Evolutionary conservation across 2,113 vertebrate species (phyloP).

Genomic region (Cottus gobio): DNA sequence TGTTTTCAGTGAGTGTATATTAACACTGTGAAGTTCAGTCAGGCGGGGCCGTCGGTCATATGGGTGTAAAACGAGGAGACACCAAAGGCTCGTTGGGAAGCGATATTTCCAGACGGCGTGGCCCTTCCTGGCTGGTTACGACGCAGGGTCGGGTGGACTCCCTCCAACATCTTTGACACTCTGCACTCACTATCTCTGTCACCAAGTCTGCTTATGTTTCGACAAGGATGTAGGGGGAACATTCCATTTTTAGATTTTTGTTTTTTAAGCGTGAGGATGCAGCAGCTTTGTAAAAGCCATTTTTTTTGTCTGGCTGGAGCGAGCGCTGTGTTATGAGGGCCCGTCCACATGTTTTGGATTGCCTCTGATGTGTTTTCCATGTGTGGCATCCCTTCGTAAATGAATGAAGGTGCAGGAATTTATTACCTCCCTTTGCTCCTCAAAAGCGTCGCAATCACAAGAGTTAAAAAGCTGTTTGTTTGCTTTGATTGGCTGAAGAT

Average conservation of each 20-base stretch:
- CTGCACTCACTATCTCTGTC: constrained; percentile 69
- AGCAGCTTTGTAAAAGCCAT: constrained; percentile 22
- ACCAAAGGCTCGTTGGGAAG: constrained; percentile 60
- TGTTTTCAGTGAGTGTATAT: constrained; percentile 59
- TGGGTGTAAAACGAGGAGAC: constrained; percentile 75
- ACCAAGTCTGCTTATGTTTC: constrained; percentile 60
- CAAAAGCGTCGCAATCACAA: constrained; percentile 4
- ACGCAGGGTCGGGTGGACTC: constrained; percentile 47
- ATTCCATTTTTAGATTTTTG: constrained; percentile 33
- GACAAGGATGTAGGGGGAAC: constrained; percentile 19
- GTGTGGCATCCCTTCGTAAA: constrained; percentile 38
- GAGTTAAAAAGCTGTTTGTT: constrained; percentile 40
- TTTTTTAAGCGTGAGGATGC: background rate
- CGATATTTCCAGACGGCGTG: constrained; percentile 75
- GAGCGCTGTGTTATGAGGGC: background rate
- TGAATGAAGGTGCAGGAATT: constrained; percentile 32
- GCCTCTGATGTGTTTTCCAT: constrained; percentile 56
- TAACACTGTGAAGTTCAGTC: constrained; percentile 70
- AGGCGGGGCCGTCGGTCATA: constrained; percentile 62
- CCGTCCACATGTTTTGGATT: constrained; percentile 45
- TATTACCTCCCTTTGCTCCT: constrained; percentile 23
- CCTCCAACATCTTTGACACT: constrained; percentile 61
- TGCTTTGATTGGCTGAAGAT: constrained; percentile 61
- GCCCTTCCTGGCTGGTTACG: constrained; percentile 52
- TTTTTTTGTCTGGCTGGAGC: background rate